These are phyloP conservation scores for Telenomus remus DNA, from an alignment of 1,140 invertebrate genomes.

Conservation along the genomic window DNA sequence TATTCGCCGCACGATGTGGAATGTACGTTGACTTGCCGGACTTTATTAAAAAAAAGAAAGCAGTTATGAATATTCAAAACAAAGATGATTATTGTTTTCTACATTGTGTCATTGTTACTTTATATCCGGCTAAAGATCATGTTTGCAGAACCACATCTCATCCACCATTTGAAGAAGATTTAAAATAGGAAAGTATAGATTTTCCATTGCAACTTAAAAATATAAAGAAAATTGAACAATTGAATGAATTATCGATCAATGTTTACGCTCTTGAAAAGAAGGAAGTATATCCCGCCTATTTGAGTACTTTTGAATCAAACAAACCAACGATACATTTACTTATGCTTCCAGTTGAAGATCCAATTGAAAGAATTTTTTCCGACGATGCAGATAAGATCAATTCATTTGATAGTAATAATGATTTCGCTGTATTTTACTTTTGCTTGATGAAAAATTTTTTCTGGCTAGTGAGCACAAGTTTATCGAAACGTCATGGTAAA, in stretches of 20 bases:
- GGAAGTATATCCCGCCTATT: constrained; percentile 28
- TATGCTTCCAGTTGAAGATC: constrained; percentile 4
- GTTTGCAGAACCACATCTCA: constrained; percentile 1
- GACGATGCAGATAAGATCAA: too few relatives aligned
- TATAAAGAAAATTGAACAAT: constrained; percentile 28
- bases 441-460: too few relatives aligned
- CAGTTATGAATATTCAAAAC: constrained; percentile 39
- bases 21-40: constrained; percentile 18
- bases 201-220: constrained; percentile 36
- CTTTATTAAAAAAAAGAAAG: constrained; percentile 40
- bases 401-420: too few relatives aligned
- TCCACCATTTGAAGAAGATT: constrained; percentile 9
- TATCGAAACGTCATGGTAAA: too few relatives aligned
- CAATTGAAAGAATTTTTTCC: too few relatives aligned
- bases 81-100: constrained; percentile 26
- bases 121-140: constrained; percentile 8
- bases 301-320: constrained; percentile 18
- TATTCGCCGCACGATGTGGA: constrained; percentile 34
- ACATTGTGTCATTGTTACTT: constrained; percentile 15
- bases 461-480: too few relatives aligned
- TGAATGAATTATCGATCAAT: constrained; percentile 36
- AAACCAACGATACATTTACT: background rate
- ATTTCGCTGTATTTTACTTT: too few relatives aligned
- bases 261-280: constrained; percentile 19
- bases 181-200: constrained; percentile 31